Percentiles rank a stretch among this genome's conserved stretches.
Conservation (phyloP, 2,888 invertebrate species). For the Folsomia candida region DNA sequence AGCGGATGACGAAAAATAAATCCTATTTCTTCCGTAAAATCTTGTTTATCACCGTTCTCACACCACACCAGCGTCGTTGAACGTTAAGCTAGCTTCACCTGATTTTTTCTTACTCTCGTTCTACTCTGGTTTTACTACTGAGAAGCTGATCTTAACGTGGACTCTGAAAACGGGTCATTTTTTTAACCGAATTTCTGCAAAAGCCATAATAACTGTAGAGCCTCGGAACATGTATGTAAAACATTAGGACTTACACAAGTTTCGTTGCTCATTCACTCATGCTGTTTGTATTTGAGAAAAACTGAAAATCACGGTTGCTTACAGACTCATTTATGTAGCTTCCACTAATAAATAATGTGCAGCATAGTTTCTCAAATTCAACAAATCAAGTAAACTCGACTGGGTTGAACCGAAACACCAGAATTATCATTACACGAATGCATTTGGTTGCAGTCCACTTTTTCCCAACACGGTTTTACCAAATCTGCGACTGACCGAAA, state of each 20-base stretch:
- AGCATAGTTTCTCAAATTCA: neutral
- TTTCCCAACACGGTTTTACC: neutral
- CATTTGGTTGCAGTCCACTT: neutral
- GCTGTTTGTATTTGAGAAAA: neutral
- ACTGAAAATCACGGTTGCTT: neutral
- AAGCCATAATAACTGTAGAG: neutral
- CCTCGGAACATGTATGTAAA: no score
- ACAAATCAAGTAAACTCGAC: neutral
- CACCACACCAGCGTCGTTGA: no score
- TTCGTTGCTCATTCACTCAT: neutral
- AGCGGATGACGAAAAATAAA: neutral
- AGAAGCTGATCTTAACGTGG: no score
- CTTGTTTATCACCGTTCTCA: conserved; percentile 4
- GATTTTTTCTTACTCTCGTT: neutral
- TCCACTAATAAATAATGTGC: neutral
- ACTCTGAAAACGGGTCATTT: neutral
- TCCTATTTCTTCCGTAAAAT: neutral
- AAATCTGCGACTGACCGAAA: neutral
- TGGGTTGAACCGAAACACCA: neutral
- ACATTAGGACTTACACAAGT: neutral
- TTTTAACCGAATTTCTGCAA: neutral
- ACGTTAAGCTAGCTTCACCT: neutral
- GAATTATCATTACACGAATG: no score
- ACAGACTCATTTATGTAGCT: neutral
- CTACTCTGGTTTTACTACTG: neutral